Base-by-base conservation (phyloP, 2,888 invertebrate species). In the Piscicola geometra region DNA sequence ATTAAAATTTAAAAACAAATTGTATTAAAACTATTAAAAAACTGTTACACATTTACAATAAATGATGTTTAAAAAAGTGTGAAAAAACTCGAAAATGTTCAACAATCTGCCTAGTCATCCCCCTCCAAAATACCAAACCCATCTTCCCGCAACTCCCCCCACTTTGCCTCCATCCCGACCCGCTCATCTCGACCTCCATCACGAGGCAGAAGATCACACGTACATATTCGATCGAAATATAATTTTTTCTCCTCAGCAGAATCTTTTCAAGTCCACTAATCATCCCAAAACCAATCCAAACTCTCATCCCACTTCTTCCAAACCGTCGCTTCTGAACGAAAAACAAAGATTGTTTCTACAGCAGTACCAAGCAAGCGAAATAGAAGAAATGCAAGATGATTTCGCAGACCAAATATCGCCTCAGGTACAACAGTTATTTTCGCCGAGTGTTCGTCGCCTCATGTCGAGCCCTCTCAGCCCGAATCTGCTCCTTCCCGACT, bases 391-490 rank as follows among this genome's bases (percentile, higher is more conserved):
- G 3, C 70, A 70, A 2, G 28, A 70, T 21, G 28, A 70, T 3
- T 12, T 70, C 2, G 9, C 5, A 3, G 33, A 36, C 21, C 70
- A 70, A 3, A 15, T 33, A 12, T 28, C 30, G 2, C 12, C 36
- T 28, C 41, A 41, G 25, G 35, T 33, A 5, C 67, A 35, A 15
- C 28, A 70, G 15, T 15, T 70, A 3, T 70, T 70, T 33, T 73
- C 73, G 21, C 73, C 73, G 21, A 56, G 30, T n/a, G 73, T 64
- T 35, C 73, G 56, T 21, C 30, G 73, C 28, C 52, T 56, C 36
- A 56, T 73, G 18, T 60, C 73, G 36, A 73, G 73, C 25, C 73
- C 73, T 25, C 73, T 73, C 73, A 73, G 73, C 25, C 73, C 73
- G 0, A 47, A 73, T n/a, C 73, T 73, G 18, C 36, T 73, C 1